phyloP scores from a whole-genome alignment of 2,888 invertebrate species.

The Hetaerina titia region DNA sequence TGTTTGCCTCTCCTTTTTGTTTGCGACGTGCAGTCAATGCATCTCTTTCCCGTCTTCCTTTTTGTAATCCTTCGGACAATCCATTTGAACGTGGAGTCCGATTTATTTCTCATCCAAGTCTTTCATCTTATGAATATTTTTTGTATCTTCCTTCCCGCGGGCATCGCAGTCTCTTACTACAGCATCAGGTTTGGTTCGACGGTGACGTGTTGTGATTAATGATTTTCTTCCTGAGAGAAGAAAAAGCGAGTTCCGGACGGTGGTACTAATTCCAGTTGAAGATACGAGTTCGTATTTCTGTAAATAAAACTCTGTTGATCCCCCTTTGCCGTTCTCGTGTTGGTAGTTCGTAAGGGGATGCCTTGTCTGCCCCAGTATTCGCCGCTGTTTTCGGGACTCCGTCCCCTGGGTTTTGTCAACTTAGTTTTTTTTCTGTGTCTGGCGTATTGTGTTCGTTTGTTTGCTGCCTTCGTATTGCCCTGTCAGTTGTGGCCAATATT shows the following conservation, averaged over 20 bases:
- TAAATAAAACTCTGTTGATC: background rate
- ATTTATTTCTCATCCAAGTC: background rate
- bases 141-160: background rate
- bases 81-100: background rate
- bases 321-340: background rate
- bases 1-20: background rate
- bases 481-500: no score
- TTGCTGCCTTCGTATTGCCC: no score
- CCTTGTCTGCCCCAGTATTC: background rate
- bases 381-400: background rate
- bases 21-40: background rate
- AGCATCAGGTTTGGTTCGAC: background rate
- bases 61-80: background rate
- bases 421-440: background rate
- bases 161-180: background rate
- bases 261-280: background rate
- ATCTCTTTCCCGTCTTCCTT: background rate
- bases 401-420: background rate
- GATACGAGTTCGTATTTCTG: background rate
- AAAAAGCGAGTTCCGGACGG: background rate
- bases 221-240: background rate
- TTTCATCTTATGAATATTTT: background rate
- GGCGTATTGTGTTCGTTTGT: no score
- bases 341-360: background rate
- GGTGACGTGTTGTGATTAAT: conserved; percentile 31